phyloP scores from a whole-genome alignment of 2,888 invertebrate genomes.

The Drosophila emarginata region DNA sequence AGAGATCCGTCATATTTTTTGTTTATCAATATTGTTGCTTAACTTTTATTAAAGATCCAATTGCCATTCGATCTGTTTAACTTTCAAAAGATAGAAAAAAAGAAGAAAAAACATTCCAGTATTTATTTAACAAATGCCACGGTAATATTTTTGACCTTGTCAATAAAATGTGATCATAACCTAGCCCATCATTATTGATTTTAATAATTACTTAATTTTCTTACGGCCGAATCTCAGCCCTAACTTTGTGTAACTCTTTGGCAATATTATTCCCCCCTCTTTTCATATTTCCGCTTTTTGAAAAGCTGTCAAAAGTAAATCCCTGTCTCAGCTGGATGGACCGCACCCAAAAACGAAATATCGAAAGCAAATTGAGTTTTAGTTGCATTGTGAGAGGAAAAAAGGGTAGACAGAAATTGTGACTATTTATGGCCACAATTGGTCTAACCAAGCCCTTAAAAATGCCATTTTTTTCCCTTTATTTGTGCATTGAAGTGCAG shows the following conservation, averaged over 20 bases:
- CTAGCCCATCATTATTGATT: conserved; percentile 1
- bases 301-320: conserved; percentile 8
- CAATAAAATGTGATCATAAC: conserved; percentile 4
- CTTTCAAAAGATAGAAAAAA: no score
- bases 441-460: conserved; percentile 61
- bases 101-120: neutral
- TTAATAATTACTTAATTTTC: conserved; percentile 16
- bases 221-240: neutral
- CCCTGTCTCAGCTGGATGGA: conserved; percentile 16
- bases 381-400: conserved; percentile 46
- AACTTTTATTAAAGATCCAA: neutral
- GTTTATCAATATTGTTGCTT: neutral
- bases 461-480: conserved; percentile 52
- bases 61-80: neutral
- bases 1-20: neutral
- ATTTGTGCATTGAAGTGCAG: conserved; percentile 57
- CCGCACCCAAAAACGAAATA: conserved; percentile 59
- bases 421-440: conserved; percentile 58
- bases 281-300: neutral
- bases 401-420: conserved; percentile 51
- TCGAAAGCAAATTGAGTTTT: conserved; percentile 54
- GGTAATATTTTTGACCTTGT: neutral
- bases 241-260: conserved; percentile 4
- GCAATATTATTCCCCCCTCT: neutral
- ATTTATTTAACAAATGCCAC: neutral